Conservation (phyloP, 2,888 invertebrate species). For the Idaea straminata region DNA sequence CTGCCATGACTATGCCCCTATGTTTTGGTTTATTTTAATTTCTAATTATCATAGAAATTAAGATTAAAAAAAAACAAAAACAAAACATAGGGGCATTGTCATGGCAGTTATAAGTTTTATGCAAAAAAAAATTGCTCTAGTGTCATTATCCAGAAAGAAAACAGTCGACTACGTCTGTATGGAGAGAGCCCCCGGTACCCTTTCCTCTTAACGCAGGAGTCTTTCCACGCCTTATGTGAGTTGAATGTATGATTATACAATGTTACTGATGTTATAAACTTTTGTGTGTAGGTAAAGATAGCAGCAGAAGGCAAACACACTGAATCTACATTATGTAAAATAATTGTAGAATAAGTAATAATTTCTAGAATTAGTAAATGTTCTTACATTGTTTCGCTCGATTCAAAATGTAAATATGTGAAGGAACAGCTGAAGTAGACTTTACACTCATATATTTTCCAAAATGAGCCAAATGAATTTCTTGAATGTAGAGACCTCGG, state of each 20-base stretch:
- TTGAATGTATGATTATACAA: not conserved
- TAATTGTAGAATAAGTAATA: slow-evolving; percentile 28
- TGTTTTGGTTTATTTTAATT: no score
- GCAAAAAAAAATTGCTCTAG: no score
- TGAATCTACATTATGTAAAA: not conserved
- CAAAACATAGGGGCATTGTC: no score
- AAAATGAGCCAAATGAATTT: slow-evolving; percentile 57
- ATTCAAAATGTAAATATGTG: slow-evolving; percentile 44
- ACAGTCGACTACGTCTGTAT: no score
- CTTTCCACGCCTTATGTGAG: not conserved
- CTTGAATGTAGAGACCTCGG: slow-evolving; percentile 50
- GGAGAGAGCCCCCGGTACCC: no score
- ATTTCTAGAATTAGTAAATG: slow-evolving; percentile 35
- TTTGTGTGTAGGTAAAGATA: not conserved
- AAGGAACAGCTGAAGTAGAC: slow-evolving; percentile 37
- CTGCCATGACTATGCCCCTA: no score
- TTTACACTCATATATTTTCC: slow-evolving; percentile 38
- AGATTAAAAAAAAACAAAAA: no score
- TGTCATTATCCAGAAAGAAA: no score
- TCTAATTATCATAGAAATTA: no score
- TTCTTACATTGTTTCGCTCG: slow-evolving; percentile 23
- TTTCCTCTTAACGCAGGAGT: no score
- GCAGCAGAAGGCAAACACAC: not conserved
- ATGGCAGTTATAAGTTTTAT: no score
- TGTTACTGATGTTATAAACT: not conserved